These are phyloP conservation scores for Paradisaea rubra DNA, from an alignment of 2,113 vertebrate species.

Conservation along the genomic window DNA sequence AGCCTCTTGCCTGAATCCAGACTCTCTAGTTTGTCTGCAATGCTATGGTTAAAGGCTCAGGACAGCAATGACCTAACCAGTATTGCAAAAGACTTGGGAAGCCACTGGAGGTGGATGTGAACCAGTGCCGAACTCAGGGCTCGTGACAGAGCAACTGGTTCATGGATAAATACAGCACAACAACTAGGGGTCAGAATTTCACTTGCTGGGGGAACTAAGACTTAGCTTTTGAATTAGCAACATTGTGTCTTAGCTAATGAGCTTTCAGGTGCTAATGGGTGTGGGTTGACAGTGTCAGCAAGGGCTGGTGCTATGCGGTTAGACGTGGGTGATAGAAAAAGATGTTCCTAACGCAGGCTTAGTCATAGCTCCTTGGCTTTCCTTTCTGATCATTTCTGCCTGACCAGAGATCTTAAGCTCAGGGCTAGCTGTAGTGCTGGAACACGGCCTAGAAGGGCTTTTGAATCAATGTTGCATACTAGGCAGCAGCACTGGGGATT, in stretches of 20 bases:
- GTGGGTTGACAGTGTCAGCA: background rate
- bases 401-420: background rate
- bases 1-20: background rate
- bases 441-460: background rate
- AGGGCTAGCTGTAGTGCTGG: background rate
- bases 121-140: background rate
- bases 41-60: background rate
- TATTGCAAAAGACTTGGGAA: background rate
- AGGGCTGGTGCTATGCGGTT: background rate
- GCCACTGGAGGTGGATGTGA: background rate
- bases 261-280: background rate
- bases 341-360: background rate
- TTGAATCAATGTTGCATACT: background rate
- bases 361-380: slow-evolving; percentile 5
- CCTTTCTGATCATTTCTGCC: background rate
- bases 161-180: background rate
- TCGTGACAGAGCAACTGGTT: background rate
- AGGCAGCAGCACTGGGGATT: background rate
- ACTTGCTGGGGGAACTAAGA: background rate
- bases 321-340: background rate
- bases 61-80: background rate
- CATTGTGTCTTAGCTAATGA: background rate
- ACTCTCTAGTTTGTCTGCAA: background rate
- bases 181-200: background rate
- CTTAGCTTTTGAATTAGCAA: background rate